A percentile compares a stretch with the other conserved stretches of the same genome.
Evolutionary conservation across 2,888 invertebrate genomes (phyloP).

Genomic region (Parthenolecanium corni): DNA sequence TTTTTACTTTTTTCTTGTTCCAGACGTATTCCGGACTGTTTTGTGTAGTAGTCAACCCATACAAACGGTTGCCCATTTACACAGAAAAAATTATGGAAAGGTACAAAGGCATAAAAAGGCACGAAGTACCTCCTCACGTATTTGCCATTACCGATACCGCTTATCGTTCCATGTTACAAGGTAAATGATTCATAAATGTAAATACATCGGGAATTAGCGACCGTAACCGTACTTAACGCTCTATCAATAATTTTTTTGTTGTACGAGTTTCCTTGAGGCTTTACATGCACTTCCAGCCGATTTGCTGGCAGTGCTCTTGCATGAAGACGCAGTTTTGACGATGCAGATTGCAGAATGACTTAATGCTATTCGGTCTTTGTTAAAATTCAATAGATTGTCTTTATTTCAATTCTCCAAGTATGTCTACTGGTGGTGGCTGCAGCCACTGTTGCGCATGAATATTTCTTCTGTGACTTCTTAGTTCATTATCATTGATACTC

Average conservation of each 20-base stretch:
- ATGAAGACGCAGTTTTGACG: no score
- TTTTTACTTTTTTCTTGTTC: slow-evolving; percentile 34
- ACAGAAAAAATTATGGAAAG: slow-evolving; percentile 98
- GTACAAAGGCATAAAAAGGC: slow-evolving; percentile 98
- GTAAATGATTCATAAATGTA: slow-evolving; percentile 41
- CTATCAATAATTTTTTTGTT: background rate
- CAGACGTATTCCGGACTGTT: slow-evolving; percentile 99
- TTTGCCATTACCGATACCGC: slow-evolving; percentile 99
- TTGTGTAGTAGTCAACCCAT: slow-evolving; percentile 99
- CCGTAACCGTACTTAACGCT: background rate
- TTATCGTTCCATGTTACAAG: slow-evolving; percentile 98
- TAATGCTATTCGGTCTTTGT: no score
- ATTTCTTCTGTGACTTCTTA: no score
- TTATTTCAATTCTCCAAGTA: no score
- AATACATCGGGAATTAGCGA: background rate
- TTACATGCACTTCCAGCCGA: no score
- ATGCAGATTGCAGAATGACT: no score
- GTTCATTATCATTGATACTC: no score
- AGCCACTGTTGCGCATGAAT: no score
- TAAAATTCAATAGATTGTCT: no score
- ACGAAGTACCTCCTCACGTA: slow-evolving; percentile 98
- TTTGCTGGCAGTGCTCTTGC: no score
- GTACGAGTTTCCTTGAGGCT: background rate
- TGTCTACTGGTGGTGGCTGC: no score
- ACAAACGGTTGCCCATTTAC: slow-evolving; percentile 97